These are phyloP conservation scores for Molanna angustata DNA, from an alignment of 2,888 invertebrate genomes.

Conservation along the genomic window DNA sequence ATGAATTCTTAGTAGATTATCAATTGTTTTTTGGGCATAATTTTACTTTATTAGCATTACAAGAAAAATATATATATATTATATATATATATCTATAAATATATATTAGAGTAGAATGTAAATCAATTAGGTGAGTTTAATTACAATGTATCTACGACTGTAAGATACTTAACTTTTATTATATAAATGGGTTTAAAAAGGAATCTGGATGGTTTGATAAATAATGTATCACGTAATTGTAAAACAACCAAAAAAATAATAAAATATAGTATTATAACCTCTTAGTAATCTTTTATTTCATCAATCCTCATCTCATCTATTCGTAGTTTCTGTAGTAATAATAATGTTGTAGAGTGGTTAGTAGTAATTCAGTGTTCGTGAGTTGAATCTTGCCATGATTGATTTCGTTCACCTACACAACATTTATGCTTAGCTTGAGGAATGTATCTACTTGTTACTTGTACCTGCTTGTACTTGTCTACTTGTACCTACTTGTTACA, in stretches of 20 bases:
- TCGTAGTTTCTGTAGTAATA: no score
- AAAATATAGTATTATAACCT: conserved; percentile 32
- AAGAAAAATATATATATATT: conserved; percentile 22
- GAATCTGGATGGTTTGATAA: conserved; percentile 34
- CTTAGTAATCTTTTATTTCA: not conserved
- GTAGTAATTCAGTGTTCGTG: no score
- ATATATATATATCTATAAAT: conserved; percentile 23
- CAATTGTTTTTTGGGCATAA: conserved; percentile 33
- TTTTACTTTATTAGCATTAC: conserved; percentile 33
- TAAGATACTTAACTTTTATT: conserved; percentile 31
- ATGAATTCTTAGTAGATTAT: conserved; percentile 30
- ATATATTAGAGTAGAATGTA: conserved; percentile 30
- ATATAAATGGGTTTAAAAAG: conserved; percentile 32
- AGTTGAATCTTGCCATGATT: no score
- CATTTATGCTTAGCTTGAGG: no score
- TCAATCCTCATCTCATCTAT: not conserved
- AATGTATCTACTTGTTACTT: no score
- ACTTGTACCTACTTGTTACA: no score
- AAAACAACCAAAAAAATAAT: conserved; percentile 28
- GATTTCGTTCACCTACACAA: no score
- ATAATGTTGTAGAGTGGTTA: no score
- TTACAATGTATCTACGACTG: conserved; percentile 31
- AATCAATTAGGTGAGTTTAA: conserved; percentile 29
- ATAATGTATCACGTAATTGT: conserved; percentile 32
- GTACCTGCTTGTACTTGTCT: no score